Evolutionary conservation across 2,797 vertebrate genomes (phyloP).

Genomic region (Esox masquinongy): DNA sequence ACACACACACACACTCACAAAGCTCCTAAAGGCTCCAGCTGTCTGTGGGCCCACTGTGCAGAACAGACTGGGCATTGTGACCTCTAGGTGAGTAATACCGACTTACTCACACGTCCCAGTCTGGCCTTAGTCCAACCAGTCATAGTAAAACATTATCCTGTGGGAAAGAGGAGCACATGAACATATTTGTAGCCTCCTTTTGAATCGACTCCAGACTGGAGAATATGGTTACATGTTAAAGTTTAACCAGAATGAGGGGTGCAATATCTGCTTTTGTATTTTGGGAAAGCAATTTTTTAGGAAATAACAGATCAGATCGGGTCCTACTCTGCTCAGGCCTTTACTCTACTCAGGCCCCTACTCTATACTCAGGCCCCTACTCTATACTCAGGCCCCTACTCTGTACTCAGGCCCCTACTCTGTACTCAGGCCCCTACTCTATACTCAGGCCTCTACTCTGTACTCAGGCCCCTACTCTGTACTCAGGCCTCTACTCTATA

Average conservation of each 20-base stretch:
- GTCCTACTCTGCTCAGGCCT: no score
- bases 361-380: no score
- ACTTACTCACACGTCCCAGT: slow-evolving; percentile 49
- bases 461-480: no score
- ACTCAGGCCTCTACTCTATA: no score
- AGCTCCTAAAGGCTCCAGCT: slow-evolving; percentile 23
- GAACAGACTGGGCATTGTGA: slow-evolving; percentile 57
- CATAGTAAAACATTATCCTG: slow-evolving; percentile 5
- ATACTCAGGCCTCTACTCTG: no score
- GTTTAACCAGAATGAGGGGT: not conserved
- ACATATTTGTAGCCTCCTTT: not conserved
- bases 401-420: no score
- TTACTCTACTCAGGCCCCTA: no score
- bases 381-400: no score
- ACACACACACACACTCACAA: slow-evolving; percentile 2
- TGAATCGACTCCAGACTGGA: not conserved
- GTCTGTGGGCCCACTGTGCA: slow-evolving; percentile 45
- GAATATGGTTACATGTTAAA: not conserved
- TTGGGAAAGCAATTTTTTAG: not conserved
- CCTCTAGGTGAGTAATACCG: slow-evolving; percentile 59
- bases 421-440: no score
- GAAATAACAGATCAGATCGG: no score
- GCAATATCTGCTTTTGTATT: not conserved
- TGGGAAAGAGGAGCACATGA: slow-evolving; percentile 4
- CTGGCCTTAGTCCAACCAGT: slow-evolving; percentile 42